phyloP scores from a whole-genome alignment of 2,113 vertebrate species.

The Amazona vittata region DNA sequence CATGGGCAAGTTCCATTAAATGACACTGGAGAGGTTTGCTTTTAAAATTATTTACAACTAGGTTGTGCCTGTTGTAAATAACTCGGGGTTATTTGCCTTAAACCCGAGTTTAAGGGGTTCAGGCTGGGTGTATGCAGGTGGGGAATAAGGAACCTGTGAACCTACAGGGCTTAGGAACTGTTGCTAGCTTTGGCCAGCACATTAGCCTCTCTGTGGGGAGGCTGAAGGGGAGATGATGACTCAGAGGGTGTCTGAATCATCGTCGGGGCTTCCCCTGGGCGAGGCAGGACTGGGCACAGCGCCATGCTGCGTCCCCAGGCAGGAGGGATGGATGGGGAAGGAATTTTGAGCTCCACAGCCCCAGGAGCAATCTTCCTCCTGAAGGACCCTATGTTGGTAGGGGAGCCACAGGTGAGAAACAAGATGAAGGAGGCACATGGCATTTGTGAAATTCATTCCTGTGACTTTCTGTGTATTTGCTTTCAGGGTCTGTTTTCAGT shows the following conservation, averaged over 20 bases:
- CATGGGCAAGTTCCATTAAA: background rate
- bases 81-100: background rate
- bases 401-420: rapidly evolving
- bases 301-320: background rate
- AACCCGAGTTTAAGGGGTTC: background rate
- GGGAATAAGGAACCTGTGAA: background rate
- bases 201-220: background rate
- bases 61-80: background rate
- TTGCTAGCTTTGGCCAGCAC: background rate
- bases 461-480: background rate
- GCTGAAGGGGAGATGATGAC: background rate
- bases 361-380: background rate
- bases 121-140: rapidly evolving
- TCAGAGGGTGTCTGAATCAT: slow-evolving; percentile 35
- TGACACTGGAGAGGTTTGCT: background rate
- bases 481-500: background rate
- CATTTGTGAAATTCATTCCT: rapidly evolving
- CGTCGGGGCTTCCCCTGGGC: slow-evolving; percentile 1
- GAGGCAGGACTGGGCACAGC: background rate
- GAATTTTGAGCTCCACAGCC: background rate
- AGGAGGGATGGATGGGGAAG: background rate
- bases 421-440: background rate
- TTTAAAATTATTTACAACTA: rapidly evolving
- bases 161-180: rapidly evolving
- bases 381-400: background rate